Percentiles rank a stretch among this genome's conserved stretches.
Evolutionary conservation across 1,140 invertebrate species (phyloP).

Genomic region (Drosophila baimaii): DNA sequence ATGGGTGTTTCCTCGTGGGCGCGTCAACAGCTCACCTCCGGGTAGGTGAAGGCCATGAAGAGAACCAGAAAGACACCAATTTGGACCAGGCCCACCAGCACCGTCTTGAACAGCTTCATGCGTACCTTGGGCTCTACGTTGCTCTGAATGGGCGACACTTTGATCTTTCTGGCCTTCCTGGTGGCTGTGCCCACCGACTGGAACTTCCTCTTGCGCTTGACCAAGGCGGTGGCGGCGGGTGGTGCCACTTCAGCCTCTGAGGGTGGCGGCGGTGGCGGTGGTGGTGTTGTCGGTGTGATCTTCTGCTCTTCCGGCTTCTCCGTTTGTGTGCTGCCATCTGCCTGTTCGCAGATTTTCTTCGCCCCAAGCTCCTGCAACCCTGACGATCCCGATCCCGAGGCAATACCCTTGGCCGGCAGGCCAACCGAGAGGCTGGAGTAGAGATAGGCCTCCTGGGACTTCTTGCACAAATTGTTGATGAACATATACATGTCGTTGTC

Average conservation of each 20-base stretch:
- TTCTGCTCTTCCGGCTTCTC: background rate
- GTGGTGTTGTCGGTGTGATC: no score
- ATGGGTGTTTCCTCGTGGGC: no score
- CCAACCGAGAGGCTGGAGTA: slow-evolving; percentile 31
- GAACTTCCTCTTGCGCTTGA: no score
- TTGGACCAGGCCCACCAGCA: slow-evolving; percentile 66
- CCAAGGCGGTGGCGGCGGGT: no score
- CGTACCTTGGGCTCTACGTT: slow-evolving; percentile 45
- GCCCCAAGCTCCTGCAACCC: background rate
- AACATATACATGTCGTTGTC: slow-evolving; percentile 73
- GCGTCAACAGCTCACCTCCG: slow-evolving; percentile 61
- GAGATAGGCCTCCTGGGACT: background rate
- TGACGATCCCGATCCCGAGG: no score
- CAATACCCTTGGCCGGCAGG: background rate
- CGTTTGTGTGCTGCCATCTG: slow-evolving; percentile 12
- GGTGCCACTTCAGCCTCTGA: no score
- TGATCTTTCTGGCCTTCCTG: background rate
- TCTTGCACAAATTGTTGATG: slow-evolving; percentile 54
- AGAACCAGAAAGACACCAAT: slow-evolving; percentile 67
- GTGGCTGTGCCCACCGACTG: no score
- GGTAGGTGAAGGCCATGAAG: slow-evolving; percentile 76
- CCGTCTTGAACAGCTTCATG: slow-evolving; percentile 61
- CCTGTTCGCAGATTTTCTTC: background rate
- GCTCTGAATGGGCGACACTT: slow-evolving; percentile 12
- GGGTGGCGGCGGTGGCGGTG: no score